Evolutionary conservation across 2,888 invertebrate genomes (phyloP).

Genomic region (Cosmia pyralina): DNA sequence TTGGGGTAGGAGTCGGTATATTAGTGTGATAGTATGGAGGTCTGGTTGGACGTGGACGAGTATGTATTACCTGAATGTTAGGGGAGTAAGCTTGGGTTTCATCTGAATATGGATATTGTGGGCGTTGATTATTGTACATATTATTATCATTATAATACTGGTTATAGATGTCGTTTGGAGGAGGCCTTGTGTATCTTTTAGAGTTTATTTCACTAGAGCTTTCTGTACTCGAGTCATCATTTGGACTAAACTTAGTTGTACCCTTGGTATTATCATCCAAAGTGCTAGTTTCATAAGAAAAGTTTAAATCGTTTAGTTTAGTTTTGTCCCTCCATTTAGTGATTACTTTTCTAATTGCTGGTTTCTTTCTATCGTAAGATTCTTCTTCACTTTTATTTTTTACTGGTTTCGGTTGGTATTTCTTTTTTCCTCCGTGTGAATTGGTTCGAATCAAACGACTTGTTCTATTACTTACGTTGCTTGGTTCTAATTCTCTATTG

Average conservation of each 20-base stretch:
- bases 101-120: constrained; percentile 72
- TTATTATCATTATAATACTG: constrained; percentile 61
- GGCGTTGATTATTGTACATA: constrained; percentile 71
- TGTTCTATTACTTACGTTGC: constrained; percentile 51
- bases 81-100: constrained; percentile 78
- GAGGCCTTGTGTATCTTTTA: constrained; percentile 64
- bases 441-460: constrained; percentile 64
- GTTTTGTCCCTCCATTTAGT: constrained; percentile 89
- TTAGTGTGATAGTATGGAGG: constrained; percentile 80
- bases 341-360: constrained; percentile 84
- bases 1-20: constrained; percentile 79
- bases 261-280: constrained; percentile 68
- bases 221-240: constrained; percentile 66
- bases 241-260: constrained; percentile 60
- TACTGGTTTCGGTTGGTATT: constrained; percentile 59
- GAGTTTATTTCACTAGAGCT: constrained; percentile 67
- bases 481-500: background rate
- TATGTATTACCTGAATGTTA: constrained; percentile 79
- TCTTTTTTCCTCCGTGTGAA: constrained; percentile 62
- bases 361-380: constrained; percentile 70
- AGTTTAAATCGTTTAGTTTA: constrained; percentile 84
- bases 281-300: constrained; percentile 79
- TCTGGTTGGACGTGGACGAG: constrained; percentile 71
- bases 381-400: constrained; percentile 43
- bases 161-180: constrained; percentile 55